phyloP scores from a whole-genome alignment of 2,888 invertebrate genomes.

The Coelopa pilipes region DNA sequence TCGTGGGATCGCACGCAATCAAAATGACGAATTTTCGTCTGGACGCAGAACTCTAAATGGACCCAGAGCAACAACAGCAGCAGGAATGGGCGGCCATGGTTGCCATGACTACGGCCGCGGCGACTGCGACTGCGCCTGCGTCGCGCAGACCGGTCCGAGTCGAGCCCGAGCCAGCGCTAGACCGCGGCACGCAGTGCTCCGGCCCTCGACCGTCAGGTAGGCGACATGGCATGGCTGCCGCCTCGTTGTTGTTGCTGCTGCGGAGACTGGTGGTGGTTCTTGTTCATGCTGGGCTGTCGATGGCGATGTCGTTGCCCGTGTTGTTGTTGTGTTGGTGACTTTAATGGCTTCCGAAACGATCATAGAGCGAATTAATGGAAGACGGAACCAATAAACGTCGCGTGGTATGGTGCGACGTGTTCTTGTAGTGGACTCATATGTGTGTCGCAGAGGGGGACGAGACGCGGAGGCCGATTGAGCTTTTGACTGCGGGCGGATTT shows the following conservation, averaged over 20 bases:
- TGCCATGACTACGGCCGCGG: slow-evolving; percentile 50
- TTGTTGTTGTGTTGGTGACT: slow-evolving; percentile 61
- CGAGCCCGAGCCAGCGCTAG: slow-evolving; percentile 26
- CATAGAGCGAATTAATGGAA: slow-evolving; percentile 65
- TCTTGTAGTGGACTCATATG: slow-evolving; percentile 36
- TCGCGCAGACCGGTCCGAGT: slow-evolving; percentile 36
- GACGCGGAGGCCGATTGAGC: too few species aligned
- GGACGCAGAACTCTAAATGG: slow-evolving; percentile 10
- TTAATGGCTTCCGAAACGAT: slow-evolving; percentile 68
- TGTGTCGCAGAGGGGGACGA: too few species aligned
- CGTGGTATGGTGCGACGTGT: slow-evolving; percentile 45
- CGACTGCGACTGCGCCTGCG: slow-evolving; percentile 41
- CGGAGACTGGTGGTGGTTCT: slow-evolving; percentile 10
- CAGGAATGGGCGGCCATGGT: slow-evolving; percentile 41
- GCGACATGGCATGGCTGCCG: slow-evolving; percentile 37
- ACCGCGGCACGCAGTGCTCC: neutral
- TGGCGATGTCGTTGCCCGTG: slow-evolving; percentile 49
- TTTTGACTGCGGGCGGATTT: too few species aligned
- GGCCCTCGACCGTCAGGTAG: neutral
- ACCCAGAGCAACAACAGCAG: slow-evolving; percentile 14
- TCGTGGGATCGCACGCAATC: slow-evolving; percentile 13
- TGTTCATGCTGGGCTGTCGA: slow-evolving; percentile 54
- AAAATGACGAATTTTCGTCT: slow-evolving; percentile 36
- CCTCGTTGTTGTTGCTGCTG: slow-evolving; percentile 21
- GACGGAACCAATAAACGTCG: slow-evolving; percentile 66